Percentiles rank a stretch among this genome's conserved stretches.
Conservation (phyloP, 2,113 vertebrate genomes). For the Cyprinodon brontotheroides region DNA sequence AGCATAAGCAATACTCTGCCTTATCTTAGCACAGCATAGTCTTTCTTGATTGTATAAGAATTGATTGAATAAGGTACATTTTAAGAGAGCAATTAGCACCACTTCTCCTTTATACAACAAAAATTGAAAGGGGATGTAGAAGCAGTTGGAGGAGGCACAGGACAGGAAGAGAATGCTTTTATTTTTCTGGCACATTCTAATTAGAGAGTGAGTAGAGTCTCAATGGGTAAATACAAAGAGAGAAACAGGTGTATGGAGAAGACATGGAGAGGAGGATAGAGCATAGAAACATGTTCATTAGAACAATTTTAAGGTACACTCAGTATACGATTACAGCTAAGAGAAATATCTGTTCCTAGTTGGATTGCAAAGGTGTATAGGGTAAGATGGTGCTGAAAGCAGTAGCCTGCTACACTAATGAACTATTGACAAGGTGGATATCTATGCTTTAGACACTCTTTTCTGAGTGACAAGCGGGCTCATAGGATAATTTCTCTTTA, state of each 20-base stretch:
- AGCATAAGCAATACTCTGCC: conserved; percentile 11
- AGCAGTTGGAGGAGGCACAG: conserved; percentile 33
- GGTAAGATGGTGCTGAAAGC: conserved; percentile 38
- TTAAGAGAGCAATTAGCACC: conserved; percentile 73
- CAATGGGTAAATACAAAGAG: conserved; percentile 54
- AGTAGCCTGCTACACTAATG: conserved; percentile 19
- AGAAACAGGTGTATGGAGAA: conserved; percentile 47
- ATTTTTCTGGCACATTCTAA: conserved; percentile 70
- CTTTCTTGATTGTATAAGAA: conserved; percentile 26
- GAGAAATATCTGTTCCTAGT: neutral
- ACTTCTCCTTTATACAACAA: conserved; percentile 58
- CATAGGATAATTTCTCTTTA: neutral
- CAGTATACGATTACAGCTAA: conserved; percentile 7
- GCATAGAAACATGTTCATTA: conserved; percentile 6
- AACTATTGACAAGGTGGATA: conserved; percentile 28
- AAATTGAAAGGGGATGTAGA: conserved; percentile 36
- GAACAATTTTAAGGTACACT: conserved; percentile 22
- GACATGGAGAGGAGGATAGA: conserved; percentile 13
- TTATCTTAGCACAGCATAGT: conserved; percentile 22
- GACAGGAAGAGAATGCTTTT: conserved; percentile 52
- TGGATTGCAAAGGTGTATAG: conserved; percentile 37
- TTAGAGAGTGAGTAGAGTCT: conserved; percentile 79
- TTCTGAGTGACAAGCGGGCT: conserved; percentile 23
- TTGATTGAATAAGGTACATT: conserved; percentile 32
- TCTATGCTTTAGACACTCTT: conserved; percentile 6